Percentiles rank a stretch among this genome's conserved stretches.
These are phyloP conservation scores for Andrena dorsata DNA, from an alignment of 2,888 invertebrate species.

Conservation along the genomic window DNA sequence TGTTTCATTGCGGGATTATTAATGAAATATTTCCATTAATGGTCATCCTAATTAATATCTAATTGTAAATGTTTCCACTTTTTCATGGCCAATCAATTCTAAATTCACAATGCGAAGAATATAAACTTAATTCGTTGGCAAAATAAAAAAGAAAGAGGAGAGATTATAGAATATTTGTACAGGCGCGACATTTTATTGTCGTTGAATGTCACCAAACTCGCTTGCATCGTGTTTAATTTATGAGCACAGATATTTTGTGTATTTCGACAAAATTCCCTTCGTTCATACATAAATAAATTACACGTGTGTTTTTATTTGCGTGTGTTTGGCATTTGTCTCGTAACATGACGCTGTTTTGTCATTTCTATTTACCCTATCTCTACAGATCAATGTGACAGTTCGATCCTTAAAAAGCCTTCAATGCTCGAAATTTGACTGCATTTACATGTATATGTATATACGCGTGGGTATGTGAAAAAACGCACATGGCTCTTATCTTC, in stretches of 20 bases:
- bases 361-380: conserved; percentile 26
- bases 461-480: conserved; percentile 19
- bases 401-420: conserved; percentile 29
- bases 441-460: neutral
- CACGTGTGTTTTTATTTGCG: conserved; percentile 35
- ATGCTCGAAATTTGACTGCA: conserved; percentile 20
- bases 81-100: neutral
- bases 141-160: conserved; percentile 25
- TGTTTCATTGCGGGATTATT: neutral
- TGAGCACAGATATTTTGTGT: conserved; percentile 33
- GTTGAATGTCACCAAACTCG: conserved; percentile 47
- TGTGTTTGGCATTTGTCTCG: conserved; percentile 42
- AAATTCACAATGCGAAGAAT: conserved; percentile 22
- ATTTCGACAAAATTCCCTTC: conserved; percentile 42
- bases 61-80: conserved; percentile 11
- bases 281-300: conserved; percentile 51
- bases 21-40: conserved; percentile 26
- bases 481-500: conserved; percentile 14
- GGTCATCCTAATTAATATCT: conserved; percentile 18
- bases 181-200: conserved; percentile 60
- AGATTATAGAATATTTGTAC: conserved; percentile 56
- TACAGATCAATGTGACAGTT: conserved; percentile 28
- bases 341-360: conserved; percentile 8
- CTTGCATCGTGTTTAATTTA: conserved; percentile 30
- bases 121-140: conserved; percentile 26